Evolutionary conservation across 2,797 vertebrate species (phyloP), one percentile per base, ranked within the genome.

Genomic region (Onychomys arenicola): DNA sequence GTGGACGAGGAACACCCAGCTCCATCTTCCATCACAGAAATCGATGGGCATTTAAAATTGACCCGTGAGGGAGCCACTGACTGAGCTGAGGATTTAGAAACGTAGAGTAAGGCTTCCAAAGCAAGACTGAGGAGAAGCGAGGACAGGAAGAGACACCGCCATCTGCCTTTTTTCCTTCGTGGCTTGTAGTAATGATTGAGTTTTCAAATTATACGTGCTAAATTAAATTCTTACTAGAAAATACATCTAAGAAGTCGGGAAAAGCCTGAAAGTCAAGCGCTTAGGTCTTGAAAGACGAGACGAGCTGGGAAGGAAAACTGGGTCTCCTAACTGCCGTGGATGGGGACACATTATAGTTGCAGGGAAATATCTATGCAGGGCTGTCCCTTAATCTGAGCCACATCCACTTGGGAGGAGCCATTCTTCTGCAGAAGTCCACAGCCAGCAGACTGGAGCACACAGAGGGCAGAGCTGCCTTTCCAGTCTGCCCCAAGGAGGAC

Each of bases 151-250:
- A 29, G n/a, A 63, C 9, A 43, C 13, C 21, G 19, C 7, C 0
- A 10, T 32, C 32, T 29, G 21, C 17, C 37, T 3, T 46, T 86
- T 84, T 61, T 55, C 52, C 71, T 91, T 81, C 14, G 2, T 5
- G 12, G 29, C 40, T 80, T 86, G 2, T n/a, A 61, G 63, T 63
- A 4, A 57, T 71, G 16, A 40, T 59, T 89, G 83, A 7, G 46
- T 90, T 94, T 92, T 90, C 43, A 5, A 89, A 55, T 83, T 86
- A 59, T 43, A 23, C 80, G 14, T 12, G n/a, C 80, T 34, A 37
- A 23, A 65, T 52, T 61, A 57, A 65, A 49, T 63, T 88, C 81
- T 75, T 71, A 52, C 80, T 67, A 59, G 89, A 75, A 83, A 91
- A 84, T 65, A 87, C 77, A 65, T 55, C 86, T 73, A 29, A n/a